These are phyloP conservation scores for Heteromyza rotundicornis DNA, from an alignment of 2,888 invertebrate genomes.

Conservation along the genomic window DNA sequence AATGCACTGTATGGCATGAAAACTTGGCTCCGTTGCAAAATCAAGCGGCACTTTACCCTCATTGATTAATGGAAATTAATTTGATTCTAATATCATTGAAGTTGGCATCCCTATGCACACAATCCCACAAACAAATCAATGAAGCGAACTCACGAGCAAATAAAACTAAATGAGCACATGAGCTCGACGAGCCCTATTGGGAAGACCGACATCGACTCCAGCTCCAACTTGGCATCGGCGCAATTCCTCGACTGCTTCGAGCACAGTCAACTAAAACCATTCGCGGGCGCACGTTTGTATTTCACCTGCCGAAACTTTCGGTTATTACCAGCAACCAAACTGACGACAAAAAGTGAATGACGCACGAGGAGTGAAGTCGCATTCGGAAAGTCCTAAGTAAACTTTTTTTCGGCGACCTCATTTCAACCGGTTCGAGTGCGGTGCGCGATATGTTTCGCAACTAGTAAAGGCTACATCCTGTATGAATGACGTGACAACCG, in stretches of 20 bases:
- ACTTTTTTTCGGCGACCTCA: constrained; percentile 27
- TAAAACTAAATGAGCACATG: not conserved
- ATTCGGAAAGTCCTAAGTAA: no score
- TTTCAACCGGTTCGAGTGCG: constrained; percentile 45
- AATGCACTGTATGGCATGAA: no score
- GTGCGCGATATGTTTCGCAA: constrained; percentile 22
- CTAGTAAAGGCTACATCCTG: not conserved
- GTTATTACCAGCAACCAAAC: not conserved
- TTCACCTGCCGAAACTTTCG: not conserved
- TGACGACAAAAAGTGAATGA: no score
- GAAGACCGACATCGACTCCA: constrained; percentile 16
- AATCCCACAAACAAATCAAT: not conserved
- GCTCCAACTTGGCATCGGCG: constrained; percentile 22
- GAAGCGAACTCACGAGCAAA: not conserved
- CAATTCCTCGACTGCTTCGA: constrained; percentile 28
- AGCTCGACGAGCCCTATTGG: not conserved
- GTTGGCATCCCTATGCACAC: not conserved
- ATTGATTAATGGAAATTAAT: no score
- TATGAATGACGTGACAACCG: no score
- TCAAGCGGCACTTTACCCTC: no score
- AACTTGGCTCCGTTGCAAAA: no score
- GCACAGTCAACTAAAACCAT: constrained; percentile 52
- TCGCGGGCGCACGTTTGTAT: constrained; percentile 50
- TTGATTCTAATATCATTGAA: no score
- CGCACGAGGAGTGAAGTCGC: no score